phyloP scores from a whole-genome alignment of 2,888 invertebrate genomes.

The Melangyna quadrimaculata region DNA sequence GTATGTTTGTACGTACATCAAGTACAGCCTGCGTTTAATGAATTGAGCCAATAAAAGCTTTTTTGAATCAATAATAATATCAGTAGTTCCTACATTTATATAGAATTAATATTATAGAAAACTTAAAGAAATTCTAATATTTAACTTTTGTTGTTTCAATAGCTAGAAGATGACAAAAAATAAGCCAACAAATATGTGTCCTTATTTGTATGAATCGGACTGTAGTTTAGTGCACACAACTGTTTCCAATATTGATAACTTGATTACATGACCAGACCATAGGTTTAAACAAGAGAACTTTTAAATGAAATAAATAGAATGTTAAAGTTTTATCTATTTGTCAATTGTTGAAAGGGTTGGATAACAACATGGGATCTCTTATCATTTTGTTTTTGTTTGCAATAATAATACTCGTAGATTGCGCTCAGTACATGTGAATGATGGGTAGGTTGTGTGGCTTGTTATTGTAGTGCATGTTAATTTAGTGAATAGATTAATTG shows the following conservation, averaged over 20 bases:
- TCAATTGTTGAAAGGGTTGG: neutral
- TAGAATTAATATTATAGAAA: no score
- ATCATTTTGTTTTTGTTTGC: neutral
- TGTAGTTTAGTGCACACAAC: neutral
- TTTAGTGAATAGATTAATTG: neutral
- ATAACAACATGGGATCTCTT: neutral
- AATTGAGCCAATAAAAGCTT: no score
- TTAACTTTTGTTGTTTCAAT: no score
- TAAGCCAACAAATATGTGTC: neutral
- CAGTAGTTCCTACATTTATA: no score
- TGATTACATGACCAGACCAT: neutral
- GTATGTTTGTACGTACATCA: no score
- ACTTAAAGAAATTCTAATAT: no score
- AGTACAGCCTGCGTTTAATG: no score
- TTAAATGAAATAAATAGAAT: neutral
- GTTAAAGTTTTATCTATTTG: neutral
- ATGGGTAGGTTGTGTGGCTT: neutral
- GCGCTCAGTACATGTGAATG: neutral
- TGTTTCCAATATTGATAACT: constrained; percentile 2
- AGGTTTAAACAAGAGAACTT: neutral
- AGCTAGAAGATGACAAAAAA: no score
- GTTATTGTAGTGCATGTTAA: neutral
- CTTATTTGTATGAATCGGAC: neutral
- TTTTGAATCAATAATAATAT: no score
- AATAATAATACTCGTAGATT: neutral